These are phyloP conservation scores for Bicyclus anynana DNA, from an alignment of 1,140 invertebrate species.

Conservation along the genomic window DNA sequence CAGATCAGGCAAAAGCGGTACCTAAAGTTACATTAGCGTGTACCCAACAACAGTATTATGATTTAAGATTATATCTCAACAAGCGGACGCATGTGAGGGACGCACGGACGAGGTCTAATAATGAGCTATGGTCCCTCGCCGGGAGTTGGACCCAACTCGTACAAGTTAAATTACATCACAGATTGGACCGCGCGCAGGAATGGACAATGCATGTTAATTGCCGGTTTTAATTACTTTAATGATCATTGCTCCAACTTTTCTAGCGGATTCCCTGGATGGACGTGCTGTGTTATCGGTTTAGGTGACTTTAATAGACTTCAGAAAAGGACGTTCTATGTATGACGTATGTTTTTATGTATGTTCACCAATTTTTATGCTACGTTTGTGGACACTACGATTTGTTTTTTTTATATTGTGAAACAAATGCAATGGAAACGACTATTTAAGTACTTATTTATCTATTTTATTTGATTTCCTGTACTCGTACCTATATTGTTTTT, in stretches of 20 bases:
- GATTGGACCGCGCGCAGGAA: not conserved
- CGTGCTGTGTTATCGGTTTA: not conserved
- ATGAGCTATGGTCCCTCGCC: conserved; percentile 3
- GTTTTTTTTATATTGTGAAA: too few relatives aligned
- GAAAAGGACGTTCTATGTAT: too few relatives aligned
- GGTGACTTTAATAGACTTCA: too few relatives aligned
- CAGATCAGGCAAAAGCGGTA: too few relatives aligned
- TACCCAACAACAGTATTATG: not conserved
- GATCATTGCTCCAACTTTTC: not conserved
- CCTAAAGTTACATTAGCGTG: not conserved
- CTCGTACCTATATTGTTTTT: too few relatives aligned
- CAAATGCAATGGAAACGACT: too few relatives aligned
- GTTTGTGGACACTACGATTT: too few relatives aligned
- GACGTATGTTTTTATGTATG: too few relatives aligned
- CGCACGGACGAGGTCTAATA: not conserved
- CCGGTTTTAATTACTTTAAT: conserved; percentile 2
- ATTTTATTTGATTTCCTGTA: too few relatives aligned
- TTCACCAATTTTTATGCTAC: too few relatives aligned
- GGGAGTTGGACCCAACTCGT: not conserved
- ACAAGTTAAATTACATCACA: conserved; percentile 7
- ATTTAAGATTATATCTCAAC: not conserved
- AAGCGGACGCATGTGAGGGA: not conserved
- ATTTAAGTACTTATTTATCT: too few relatives aligned
- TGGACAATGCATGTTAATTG: conserved; percentile 7
- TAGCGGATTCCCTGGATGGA: not conserved